A percentile compares a stretch with the other conserved stretches of the same genome.
Evolutionary conservation across 2,888 invertebrate genomes (phyloP).

Genomic region (Anarsia innoxiella): DNA sequence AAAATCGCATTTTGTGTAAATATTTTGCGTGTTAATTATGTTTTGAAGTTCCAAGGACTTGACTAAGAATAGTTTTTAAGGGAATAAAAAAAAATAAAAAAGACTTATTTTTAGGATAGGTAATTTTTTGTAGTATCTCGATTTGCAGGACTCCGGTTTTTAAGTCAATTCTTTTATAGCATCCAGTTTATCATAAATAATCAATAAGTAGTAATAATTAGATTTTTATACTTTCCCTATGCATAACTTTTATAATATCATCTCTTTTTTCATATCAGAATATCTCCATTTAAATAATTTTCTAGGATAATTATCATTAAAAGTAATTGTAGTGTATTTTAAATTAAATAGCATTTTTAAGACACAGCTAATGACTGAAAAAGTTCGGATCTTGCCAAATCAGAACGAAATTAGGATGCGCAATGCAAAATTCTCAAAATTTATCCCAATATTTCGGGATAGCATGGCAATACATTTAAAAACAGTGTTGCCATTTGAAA

Average conservation of each 20-base stretch:
- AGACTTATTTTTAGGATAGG: slow-evolving; percentile 56
- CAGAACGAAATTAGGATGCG: not conserved
- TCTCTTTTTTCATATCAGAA: not conserved
- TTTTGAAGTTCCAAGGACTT: slow-evolving; percentile 58
- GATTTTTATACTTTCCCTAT: not conserved
- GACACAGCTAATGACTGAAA: not conserved
- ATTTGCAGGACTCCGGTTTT: not conserved
- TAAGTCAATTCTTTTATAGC: not conserved
- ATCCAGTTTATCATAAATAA: too few species aligned
- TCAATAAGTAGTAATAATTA: not conserved
- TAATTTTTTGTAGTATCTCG: not conserved
- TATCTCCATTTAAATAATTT: not conserved
- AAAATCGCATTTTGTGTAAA: slow-evolving; percentile 21
- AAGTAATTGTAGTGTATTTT: not conserved
- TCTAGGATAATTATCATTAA: not conserved
- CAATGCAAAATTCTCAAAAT: not conserved
- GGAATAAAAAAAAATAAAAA: slow-evolving; percentile 45
- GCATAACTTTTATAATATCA: not conserved
- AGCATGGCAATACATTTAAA: not conserved
- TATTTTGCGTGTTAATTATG: slow-evolving; percentile 20
- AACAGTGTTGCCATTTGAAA: not conserved
- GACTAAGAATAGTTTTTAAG: slow-evolving; percentile 41
- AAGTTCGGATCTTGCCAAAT: slow-evolving; percentile 12
- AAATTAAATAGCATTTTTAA: not conserved
- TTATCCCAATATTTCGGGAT: not conserved